phyloP scores from a whole-genome alignment of 2,797 vertebrate genomes.

The Sebastes steindachneri region DNA sequence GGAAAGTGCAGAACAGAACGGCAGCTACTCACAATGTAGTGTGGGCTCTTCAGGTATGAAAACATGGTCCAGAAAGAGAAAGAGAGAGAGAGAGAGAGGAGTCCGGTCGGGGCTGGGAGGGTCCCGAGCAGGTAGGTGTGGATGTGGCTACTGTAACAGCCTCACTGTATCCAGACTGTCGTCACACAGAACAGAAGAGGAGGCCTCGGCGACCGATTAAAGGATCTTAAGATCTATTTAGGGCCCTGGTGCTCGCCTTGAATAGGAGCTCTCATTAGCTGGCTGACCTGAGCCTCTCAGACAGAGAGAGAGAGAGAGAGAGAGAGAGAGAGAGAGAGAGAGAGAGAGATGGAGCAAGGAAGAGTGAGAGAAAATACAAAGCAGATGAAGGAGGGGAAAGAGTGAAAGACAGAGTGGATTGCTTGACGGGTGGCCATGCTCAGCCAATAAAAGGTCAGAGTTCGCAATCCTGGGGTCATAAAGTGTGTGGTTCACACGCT shows the following conservation, averaged over 20 bases:
- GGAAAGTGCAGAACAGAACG: not conserved
- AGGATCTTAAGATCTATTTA: constrained; percentile 80
- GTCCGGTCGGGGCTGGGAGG: not conserved
- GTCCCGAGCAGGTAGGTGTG: constrained; percentile 7
- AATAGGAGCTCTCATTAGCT: constrained; percentile 80
- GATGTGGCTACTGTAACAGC: not conserved
- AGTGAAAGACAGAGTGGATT: constrained; percentile 10
- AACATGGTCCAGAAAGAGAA: constrained; percentile 67
- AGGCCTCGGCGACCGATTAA: constrained; percentile 62
- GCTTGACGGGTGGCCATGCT: constrained; percentile 46
- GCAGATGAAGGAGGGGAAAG: constrained; percentile 17
- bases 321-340: no score
- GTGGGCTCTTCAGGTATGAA: constrained; percentile 73
- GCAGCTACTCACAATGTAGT: constrained; percentile 75
- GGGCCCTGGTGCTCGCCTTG: constrained; percentile 64
- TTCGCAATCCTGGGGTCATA: constrained; percentile 30
- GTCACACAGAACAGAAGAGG: constrained; percentile 44
- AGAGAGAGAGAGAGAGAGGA: not conserved
- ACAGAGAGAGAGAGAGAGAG: not conserved
- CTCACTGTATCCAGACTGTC: constrained; percentile 20
- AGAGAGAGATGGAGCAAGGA: not conserved
- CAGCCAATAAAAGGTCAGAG: constrained; percentile 45
- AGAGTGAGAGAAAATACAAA: constrained; percentile 4
- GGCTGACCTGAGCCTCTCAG: constrained; percentile 58
- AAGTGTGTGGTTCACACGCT: constrained; percentile 68